Conservation (phyloP, 2,113 vertebrate genomes). For the Sinocyclocheilus anshuiensis region DNA sequence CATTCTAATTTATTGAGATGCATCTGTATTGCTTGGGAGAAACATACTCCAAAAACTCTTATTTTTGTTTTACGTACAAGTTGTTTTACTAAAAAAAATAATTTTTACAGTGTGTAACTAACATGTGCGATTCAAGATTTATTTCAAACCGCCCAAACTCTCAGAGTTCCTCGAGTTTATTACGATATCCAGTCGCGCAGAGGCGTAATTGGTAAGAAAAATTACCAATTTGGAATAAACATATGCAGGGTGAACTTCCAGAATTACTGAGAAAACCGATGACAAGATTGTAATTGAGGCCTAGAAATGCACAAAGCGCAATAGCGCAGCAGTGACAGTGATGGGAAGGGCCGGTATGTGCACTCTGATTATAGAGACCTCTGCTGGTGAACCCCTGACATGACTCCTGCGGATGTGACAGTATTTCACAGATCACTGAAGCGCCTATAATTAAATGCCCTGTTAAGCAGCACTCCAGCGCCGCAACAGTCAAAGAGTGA, state of each 20-base stretch:
- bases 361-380: constrained; percentile 3
- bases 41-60: too few relatives aligned
- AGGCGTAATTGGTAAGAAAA: not conserved
- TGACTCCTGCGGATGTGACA: constrained; percentile 50
- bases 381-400: constrained; percentile 11
- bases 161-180: not conserved
- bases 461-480: constrained; percentile 52
- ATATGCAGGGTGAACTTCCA: not conserved
- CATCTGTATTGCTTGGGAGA: too few relatives aligned
- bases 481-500: constrained; percentile 57
- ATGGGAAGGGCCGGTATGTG: not conserved
- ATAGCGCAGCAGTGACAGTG: not conserved
- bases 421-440: constrained; percentile 68
- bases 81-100: not conserved
- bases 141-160: not conserved
- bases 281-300: constrained; percentile 10
- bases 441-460: constrained; percentile 59
- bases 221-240: not conserved
- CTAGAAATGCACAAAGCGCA: not conserved
- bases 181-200: not conserved
- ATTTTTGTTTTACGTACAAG: not conserved
- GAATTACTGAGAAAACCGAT: not conserved
- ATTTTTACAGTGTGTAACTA: not conserved
- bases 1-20: too few relatives aligned
- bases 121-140: not conserved